A percentile compares a stretch with the other conserved stretches of the same genome.
Evolutionary conservation across 2,888 invertebrate species (phyloP).

Genomic region (Lasius fuliginosus): DNA sequence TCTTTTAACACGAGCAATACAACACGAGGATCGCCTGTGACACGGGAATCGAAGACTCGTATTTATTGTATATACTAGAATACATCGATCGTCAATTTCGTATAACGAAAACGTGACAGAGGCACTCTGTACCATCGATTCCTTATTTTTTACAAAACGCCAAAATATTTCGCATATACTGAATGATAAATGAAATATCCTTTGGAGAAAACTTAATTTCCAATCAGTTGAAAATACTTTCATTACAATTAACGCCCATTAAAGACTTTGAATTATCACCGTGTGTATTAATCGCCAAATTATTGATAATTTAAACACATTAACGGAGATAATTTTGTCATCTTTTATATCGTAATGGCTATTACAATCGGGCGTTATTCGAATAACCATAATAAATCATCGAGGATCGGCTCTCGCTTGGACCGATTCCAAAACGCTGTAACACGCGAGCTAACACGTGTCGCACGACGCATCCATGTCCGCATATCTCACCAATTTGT

Average conservation of each 20-base stretch:
- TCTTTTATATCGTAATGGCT: background rate
- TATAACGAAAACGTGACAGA: background rate
- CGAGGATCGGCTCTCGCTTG: slow-evolving; percentile 22
- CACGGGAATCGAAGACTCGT: slow-evolving; percentile 50
- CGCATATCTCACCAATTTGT: slow-evolving; percentile 41
- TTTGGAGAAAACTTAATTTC: background rate
- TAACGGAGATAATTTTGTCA: background rate
- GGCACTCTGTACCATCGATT: background rate
- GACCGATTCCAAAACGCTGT: slow-evolving; percentile 45
- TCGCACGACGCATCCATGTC: slow-evolving; percentile 18
- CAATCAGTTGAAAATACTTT: background rate
- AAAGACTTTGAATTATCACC: background rate
- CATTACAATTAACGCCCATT: background rate
- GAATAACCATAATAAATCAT: slow-evolving; percentile 28
- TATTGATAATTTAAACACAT: background rate
- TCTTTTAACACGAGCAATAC: slow-evolving; percentile 26
- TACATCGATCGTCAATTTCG: background rate
- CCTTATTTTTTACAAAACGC: background rate
- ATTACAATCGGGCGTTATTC: background rate
- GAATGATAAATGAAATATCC: background rate
- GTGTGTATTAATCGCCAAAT: background rate
- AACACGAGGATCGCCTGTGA: slow-evolving; percentile 27
- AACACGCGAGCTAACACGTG: slow-evolving; percentile 28
- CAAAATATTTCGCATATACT: background rate
- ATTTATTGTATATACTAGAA: slow-evolving; percentile 35